Evolutionary conservation across 2,888 invertebrate species (phyloP), one percentile per base, ranked within the genome.

Genomic region (Phortica magna): DNA sequence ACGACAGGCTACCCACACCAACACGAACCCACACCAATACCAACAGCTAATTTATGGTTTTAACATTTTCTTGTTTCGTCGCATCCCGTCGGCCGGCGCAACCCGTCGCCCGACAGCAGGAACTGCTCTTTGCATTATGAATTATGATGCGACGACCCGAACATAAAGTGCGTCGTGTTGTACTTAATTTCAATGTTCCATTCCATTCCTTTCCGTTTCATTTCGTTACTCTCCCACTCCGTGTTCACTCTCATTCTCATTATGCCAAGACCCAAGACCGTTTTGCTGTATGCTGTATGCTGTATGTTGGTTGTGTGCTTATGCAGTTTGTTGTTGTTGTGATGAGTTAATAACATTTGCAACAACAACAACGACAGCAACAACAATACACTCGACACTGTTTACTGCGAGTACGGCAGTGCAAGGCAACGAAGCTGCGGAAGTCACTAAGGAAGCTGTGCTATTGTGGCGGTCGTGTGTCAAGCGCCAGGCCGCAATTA

Each of bases 401-500:
- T 59, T 17, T 17, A 59, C 22, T 17, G 59, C 59, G n/a, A n/a
- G 1, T 12, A 4, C 14, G n/a, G n/a, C 14, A 55, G 55, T 78
- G 79, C 77, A 41, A 67, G n/a, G n/a, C 17, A 17, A 78, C 77
- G 70, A 77, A 82, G 76, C 80, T 67, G 74, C 85, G 87, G 85
- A 84, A 82, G 77, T 73, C 75, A 76, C 64, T 78, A 73, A 84
- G 85, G 85, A 85, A 85, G 76, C 83, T 83, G 79, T 53, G 77
- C 84, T 84, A 84, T 87, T 85, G 84, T 88, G 84, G 83, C 84
- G 85, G 91, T 86, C 91, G 90, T 89, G 91, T 90, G 90, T 85
- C 90, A 85, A 86, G 84, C 90, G 86, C 83, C 88, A 86, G 83
- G 89, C 85, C 84, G 81, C 88, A 89, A 90, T 90, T 90, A 89